Conservation (phyloP, 2,797 vertebrate genomes). For the Tarsius wallacei region DNA sequence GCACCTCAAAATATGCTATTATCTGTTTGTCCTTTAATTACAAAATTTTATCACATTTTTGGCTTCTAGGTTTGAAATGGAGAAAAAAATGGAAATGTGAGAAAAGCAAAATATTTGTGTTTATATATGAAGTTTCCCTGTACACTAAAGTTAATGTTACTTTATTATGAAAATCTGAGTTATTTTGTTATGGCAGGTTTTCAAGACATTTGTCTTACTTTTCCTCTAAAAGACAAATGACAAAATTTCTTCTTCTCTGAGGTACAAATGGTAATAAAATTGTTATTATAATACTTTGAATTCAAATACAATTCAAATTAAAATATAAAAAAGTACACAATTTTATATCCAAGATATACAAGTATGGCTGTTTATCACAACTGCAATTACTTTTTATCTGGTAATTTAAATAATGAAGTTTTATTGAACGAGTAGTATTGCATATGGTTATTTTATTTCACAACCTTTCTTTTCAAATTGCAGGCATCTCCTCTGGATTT, state of each 20-base stretch:
- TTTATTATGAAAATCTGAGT: slow-evolving; percentile 32
- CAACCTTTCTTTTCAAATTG: slow-evolving; percentile 3
- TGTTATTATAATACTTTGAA: background rate
- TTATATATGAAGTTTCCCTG: background rate
- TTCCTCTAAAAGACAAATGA: slow-evolving; percentile 24
- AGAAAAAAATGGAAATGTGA: background rate
- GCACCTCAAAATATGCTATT: background rate
- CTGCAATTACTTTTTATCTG: background rate
- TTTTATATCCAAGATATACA: background rate
- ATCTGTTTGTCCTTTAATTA: background rate
- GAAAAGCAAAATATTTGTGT: slow-evolving; percentile 33
- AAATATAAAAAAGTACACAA: background rate
- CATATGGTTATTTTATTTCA: background rate
- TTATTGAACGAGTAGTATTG: background rate
- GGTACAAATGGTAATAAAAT: background rate
- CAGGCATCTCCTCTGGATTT: background rate
- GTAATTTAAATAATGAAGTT: slow-evolving; percentile 24
- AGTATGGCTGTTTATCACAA: background rate
- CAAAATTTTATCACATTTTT: background rate
- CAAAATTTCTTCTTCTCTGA: background rate
- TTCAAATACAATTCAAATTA: background rate
- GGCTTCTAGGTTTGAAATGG: background rate
- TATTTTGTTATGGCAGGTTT: background rate
- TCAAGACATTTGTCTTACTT: slow-evolving; percentile 29
- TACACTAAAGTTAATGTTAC: background rate